Evolutionary conservation across 2,888 invertebrate species (phyloP), one percentile per base, ranked within the genome.

Genomic region (Zonitis immaculata): DNA sequence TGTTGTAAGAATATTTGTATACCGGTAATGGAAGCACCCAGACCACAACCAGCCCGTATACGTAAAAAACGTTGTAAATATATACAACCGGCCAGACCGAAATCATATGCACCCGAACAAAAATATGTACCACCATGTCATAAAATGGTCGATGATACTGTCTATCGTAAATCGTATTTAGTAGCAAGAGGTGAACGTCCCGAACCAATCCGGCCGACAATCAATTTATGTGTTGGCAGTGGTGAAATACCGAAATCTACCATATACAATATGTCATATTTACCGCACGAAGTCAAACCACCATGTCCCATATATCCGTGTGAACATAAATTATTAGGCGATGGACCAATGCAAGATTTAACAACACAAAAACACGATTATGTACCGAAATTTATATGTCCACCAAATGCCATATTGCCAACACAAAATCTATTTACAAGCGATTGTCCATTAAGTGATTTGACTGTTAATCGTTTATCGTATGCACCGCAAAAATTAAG

Each of bases 331-430:
- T 77, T 83, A 65, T 77, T 81, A 65, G 83, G 84, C 0, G 80
- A 82, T 59, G 81, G 80, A 16, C 86, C 87, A n/a, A 84, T 88
- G 79, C 85, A 87, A 73, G 83, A 82, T 58, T 74, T 84, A 55
- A 89, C 89, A 2, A 88, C 88, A 0, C 83, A 86, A 60, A 85
- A 86, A 35, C 86, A 86, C 69, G 88, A 88, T 76, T 89, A 78
- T 66, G 84, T 85, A 26, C 80, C 83, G 1, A 86, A 86, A 65
- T 83, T 83, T 0, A 77, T 77, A 55, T 78, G 77, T 1, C 70
- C 78, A 47, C 71, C 80, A 1, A 76, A 75, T 47, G 77, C 79
- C 0, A 70, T 79, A 0, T 60, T 59, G 20, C 76, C 76, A 0
- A 57, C 61, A 7, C 57, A 66, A 1, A 73, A 74, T 57, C 59